Evolutionary conservation across 2,888 invertebrate species (phyloP), one percentile per base, ranked within the genome.

Genomic region (Heliconius charithonia): DNA sequence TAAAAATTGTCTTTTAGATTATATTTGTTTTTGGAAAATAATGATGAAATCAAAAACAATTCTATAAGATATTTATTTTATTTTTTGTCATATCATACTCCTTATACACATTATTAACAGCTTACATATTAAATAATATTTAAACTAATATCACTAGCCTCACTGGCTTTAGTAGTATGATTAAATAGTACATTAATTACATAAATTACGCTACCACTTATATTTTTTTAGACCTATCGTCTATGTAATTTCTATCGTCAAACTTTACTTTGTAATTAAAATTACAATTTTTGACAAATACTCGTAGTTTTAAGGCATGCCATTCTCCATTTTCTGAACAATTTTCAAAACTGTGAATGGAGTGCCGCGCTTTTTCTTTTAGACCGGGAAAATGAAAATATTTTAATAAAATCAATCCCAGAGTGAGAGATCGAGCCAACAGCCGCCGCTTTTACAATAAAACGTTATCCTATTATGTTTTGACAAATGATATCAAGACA

Each of bases 131-230:
- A 76, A 76, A 76, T 62, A 76, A 32, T 4, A 70, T 12, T 69
- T 51, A 63, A 77, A 63, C 70, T 71, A 71, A 77, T 77, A 77
- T 77, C 71, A 77, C 76, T 71, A 65, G 76, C 71, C 76, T 32
- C 4, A 65, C n/a, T 10, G 27, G 70, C 37, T 37, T 67, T 56
- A 56, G 32, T 69, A 76, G 27, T 41, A 70, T n/a, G 22, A 37
- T 56, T 41, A 63, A 41, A 59, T 27, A 13, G 25, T 22, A 16
- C 6, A 56, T 56, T 7, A 59, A 67, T 67, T 59, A 67, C 69
- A 76, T 29, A 37, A 51, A 27, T 13, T 25, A 19, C 9, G 25
- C n/a, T 37, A 41, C 25, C 32, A 22, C 41, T 10, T 37, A 7
- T 22, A 19, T 19, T 59, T 59, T 59, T 59, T n/a, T n/a, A 59